Percentiles rank a stretch among this genome's conserved stretches.
Conservation (phyloP, 2,797 vertebrate genomes). For the Amblyraja radiata region DNA sequence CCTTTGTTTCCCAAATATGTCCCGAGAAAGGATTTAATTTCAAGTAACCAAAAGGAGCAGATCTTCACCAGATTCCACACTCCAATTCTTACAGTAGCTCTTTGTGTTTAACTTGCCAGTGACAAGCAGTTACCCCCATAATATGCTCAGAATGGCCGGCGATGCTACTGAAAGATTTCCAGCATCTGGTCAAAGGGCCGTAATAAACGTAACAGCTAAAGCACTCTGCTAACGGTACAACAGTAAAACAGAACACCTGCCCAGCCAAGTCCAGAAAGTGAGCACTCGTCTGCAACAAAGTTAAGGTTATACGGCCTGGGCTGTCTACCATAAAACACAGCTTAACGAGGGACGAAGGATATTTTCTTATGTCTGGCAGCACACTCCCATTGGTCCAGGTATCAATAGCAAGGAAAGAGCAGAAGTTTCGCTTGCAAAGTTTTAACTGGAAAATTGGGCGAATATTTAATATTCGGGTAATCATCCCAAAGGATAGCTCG, state of each 20-base stretch:
- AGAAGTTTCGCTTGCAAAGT: conserved; percentile 11
- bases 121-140: not conserved
- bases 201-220: not conserved
- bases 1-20: not conserved
- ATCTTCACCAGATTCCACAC: not conserved
- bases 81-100: not conserved
- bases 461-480: not conserved
- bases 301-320: not conserved
- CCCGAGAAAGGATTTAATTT: not conserved
- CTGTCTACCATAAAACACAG: not conserved
- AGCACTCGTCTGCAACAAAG: not conserved
- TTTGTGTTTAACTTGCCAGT: conserved; percentile 25
- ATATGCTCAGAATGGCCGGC: not conserved
- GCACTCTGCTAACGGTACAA: conserved; percentile 22
- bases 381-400: not conserved
- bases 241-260: conserved; percentile 10
- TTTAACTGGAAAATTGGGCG: not conserved
- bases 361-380: not conserved
- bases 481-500: not conserved
- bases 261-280: not conserved
- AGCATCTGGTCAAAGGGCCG: not conserved
- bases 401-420: not conserved
- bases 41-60: not conserved
- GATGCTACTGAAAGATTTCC: not conserved
- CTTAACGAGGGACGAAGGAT: not conserved